Percentiles rank a stretch among this genome's conserved stretches.
Evolutionary conservation across 2,113 vertebrate genomes (phyloP).

Genomic region (Salvelinus sp.): DNA sequence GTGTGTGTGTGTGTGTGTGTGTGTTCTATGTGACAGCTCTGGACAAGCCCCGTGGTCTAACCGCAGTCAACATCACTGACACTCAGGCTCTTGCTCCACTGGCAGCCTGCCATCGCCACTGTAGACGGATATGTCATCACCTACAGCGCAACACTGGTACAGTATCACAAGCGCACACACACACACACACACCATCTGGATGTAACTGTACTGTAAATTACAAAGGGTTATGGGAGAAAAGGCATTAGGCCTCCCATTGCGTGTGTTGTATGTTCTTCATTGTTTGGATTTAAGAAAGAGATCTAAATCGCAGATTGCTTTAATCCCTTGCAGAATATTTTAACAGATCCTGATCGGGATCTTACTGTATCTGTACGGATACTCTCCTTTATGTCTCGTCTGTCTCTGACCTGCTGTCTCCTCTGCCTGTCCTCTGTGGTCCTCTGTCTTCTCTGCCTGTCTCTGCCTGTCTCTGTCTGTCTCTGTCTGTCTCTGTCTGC

Average conservation of each 20-base stretch:
- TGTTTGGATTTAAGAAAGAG: neutral
- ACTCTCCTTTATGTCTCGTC: neutral
- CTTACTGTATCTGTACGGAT: too few relatives aligned
- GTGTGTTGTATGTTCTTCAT: neutral
- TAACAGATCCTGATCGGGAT: too few relatives aligned
- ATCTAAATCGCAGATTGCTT: constrained; percentile 2
- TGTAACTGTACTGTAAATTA: neutral
- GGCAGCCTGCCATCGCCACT: constrained; percentile 92
- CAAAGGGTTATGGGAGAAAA: neutral
- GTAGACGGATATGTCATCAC: constrained; percentile 93
- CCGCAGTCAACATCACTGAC: constrained; percentile 88
- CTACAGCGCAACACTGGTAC: constrained; percentile 83
- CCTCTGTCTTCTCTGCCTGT: too few relatives aligned
- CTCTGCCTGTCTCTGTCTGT: neutral
- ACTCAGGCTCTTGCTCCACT: constrained; percentile 86
- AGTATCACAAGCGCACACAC: neutral
- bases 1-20: constrained; percentile 25
- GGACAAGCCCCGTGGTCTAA: constrained; percentile 87
- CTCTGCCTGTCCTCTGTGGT: too few relatives aligned
- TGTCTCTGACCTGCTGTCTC: neutral
- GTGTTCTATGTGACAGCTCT: constrained; percentile 75
- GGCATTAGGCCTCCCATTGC: neutral
- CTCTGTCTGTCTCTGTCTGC: too few relatives aligned
- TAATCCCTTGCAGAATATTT: neutral
- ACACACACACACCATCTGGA: constrained; percentile 2